Percentiles rank a stretch among this genome's conserved stretches.
Evolutionary conservation across 37 sponge, comb jelly and placozoan species (phyloP).

Genomic region (Chondrosia reniformis): DNA sequence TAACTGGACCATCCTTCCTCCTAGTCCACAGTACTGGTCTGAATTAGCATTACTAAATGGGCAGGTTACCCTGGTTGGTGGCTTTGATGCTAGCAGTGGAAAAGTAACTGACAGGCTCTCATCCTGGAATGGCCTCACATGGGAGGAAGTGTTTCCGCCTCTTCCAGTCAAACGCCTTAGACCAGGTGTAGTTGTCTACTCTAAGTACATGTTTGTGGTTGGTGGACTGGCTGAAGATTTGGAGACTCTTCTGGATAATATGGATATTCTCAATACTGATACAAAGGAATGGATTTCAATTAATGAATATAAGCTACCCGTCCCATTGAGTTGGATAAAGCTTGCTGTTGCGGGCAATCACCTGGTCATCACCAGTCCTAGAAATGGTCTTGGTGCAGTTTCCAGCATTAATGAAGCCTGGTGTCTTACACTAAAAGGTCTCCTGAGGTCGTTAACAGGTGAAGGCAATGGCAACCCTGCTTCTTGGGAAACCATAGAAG

Average conservation of each 20-base stretch:
- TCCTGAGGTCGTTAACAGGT: no score
- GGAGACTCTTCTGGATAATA: background rate
- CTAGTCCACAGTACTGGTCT: background rate
- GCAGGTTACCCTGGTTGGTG: conserved; percentile 4
- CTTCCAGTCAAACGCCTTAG: background rate
- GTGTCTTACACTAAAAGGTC: no score
- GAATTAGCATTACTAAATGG: background rate
- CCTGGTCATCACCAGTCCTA: no score
- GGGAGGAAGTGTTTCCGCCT: background rate
- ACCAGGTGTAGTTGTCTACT: background rate
- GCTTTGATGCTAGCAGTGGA: background rate
- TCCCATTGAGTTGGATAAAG: background rate
- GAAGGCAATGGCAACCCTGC: no score
- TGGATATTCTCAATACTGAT: background rate
- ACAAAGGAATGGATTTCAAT: background rate
- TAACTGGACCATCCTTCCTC: background rate
- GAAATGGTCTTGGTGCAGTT: no score
- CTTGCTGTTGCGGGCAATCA: no score
- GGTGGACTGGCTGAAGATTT: background rate
- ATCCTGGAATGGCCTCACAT: background rate
- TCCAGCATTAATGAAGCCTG: no score
- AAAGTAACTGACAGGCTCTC: background rate
- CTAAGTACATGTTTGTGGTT: background rate
- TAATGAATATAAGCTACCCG: background rate
- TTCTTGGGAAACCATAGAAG: no score